These are phyloP conservation scores for Chaenodraco wilsoni DNA, from an alignment of 2,797 vertebrate species.

Conservation along the genomic window DNA sequence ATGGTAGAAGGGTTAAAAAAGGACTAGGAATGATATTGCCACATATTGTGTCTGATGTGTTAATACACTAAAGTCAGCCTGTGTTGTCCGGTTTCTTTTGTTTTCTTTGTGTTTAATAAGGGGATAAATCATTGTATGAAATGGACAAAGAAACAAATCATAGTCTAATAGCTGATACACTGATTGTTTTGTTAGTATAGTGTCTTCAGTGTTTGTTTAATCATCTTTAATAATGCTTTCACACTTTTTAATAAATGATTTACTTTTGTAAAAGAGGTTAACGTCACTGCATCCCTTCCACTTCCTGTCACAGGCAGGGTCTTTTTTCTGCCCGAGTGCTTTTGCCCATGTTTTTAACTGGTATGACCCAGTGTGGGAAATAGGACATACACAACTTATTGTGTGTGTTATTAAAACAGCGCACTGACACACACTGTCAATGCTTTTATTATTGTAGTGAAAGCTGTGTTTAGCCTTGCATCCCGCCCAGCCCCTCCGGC, in stretches of 20 bases:
- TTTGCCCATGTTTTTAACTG: slow-evolving; percentile 44
- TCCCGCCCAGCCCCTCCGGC: background rate
- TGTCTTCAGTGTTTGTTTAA: slow-evolving; percentile 23
- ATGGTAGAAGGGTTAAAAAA: background rate
- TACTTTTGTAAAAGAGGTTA: slow-evolving; percentile 29
- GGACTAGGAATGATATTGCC: background rate
- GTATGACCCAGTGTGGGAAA: slow-evolving; percentile 68
- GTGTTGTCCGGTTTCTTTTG: slow-evolving; percentile 21
- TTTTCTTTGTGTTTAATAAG: slow-evolving; percentile 13
- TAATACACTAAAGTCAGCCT: slow-evolving; percentile 12
- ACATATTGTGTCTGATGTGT: slow-evolving; percentile 10
- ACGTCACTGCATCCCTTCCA: slow-evolving; percentile 15
- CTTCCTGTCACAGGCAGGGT: slow-evolving; percentile 25
- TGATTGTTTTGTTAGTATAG: slow-evolving; percentile 23
- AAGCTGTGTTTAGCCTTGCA: slow-evolving; percentile 28
- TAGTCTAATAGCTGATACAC: slow-evolving; percentile 29
- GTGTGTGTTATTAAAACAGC: slow-evolving; percentile 48
- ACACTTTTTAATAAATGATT: slow-evolving; percentile 43
- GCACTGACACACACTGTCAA: slow-evolving; percentile 35
- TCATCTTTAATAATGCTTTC: slow-evolving; percentile 36
- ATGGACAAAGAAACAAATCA: slow-evolving; percentile 29
- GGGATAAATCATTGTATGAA: slow-evolving; percentile 11
- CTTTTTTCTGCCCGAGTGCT: slow-evolving; percentile 15
- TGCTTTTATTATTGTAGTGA: slow-evolving; percentile 49
- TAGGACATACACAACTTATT: slow-evolving; percentile 55